These are phyloP conservation scores for Drosophila gaucha DNA, from an alignment of 2,888 invertebrate species.

Conservation along the genomic window DNA sequence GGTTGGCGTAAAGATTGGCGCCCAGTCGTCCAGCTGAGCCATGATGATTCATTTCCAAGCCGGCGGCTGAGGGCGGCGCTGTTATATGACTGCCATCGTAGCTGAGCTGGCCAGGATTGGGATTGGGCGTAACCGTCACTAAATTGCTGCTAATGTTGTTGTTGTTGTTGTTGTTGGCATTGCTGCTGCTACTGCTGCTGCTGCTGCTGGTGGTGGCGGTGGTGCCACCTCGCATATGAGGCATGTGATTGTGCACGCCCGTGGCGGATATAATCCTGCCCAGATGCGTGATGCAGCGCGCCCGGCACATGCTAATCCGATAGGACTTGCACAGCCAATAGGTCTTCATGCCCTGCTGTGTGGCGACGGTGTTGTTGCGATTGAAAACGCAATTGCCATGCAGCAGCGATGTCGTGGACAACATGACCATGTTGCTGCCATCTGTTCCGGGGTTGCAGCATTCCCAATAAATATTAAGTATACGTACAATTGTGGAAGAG, in stretches of 20 bases:
- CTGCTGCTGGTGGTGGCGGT: neutral
- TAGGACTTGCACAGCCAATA: slow-evolving; percentile 85
- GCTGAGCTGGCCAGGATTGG: slow-evolving; percentile 44
- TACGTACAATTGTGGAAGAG: slow-evolving; percentile 74
- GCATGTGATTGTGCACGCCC: slow-evolving; percentile 84
- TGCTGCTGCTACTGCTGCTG: neutral
- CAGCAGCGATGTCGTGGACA: slow-evolving; percentile 84
- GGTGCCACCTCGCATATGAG: slow-evolving; percentile 82
- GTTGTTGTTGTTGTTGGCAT: slow-evolving; percentile 12
- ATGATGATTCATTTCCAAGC: slow-evolving; percentile 41
- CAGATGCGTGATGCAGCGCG: slow-evolving; percentile 85
- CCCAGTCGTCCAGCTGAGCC: slow-evolving; percentile 26
- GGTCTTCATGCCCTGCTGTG: slow-evolving; percentile 85
- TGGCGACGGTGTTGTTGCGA: slow-evolving; percentile 85
- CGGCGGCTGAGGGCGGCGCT: slow-evolving; percentile 4
- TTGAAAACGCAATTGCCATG: slow-evolving; percentile 85
- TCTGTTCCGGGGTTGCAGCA: slow-evolving; percentile 58
- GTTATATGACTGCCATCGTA: slow-evolving; percentile 48
- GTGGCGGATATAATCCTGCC: slow-evolving; percentile 85
- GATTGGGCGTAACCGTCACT: slow-evolving; percentile 45
- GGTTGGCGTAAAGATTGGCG: slow-evolving; percentile 53
- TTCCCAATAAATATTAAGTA: slow-evolving; percentile 56
- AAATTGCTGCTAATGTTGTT: slow-evolving; percentile 13
- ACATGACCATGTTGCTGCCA: slow-evolving; percentile 85
- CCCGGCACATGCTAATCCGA: slow-evolving; percentile 85